phyloP scores from a whole-genome alignment of 2,797 vertebrate species.

The Chrysolophus pictus region DNA sequence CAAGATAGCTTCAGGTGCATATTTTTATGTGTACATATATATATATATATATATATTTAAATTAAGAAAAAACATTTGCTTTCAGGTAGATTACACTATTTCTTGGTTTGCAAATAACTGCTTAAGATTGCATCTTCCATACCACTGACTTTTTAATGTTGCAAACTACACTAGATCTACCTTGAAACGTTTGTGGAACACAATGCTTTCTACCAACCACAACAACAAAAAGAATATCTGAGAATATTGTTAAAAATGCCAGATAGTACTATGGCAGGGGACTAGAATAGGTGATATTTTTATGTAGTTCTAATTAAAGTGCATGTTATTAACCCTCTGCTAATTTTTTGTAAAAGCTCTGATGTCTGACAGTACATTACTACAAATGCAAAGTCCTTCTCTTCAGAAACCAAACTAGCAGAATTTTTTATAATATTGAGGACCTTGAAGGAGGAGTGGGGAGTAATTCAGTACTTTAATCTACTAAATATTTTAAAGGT shows the following conservation, averaged over 20 bases:
- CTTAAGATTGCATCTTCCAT: not conserved
- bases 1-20: not conserved
- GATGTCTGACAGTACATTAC: not conserved
- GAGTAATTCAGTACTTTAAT: slow-evolving; percentile 52
- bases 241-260: not conserved
- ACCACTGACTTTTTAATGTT: not conserved
- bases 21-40: not conserved
- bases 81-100: not conserved
- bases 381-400: slow-evolving; percentile 1
- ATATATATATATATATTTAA: not conserved
- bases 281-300: not conserved
- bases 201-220: not conserved
- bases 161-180: not conserved
- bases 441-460: slow-evolving; percentile 42
- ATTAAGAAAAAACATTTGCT: not conserved
- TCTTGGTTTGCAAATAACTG: not conserved
- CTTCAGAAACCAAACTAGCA: not conserved
- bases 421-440: not conserved
- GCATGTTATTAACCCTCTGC: not conserved
- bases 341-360: not conserved
- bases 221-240: not conserved
- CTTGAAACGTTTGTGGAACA: not conserved
- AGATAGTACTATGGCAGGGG: not conserved
- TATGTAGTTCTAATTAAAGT: not conserved
- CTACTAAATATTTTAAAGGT: slow-evolving; percentile 54